phyloP scores from a whole-genome alignment of 2,797 vertebrate species.

The Hemibagrus guttatus region DNA sequence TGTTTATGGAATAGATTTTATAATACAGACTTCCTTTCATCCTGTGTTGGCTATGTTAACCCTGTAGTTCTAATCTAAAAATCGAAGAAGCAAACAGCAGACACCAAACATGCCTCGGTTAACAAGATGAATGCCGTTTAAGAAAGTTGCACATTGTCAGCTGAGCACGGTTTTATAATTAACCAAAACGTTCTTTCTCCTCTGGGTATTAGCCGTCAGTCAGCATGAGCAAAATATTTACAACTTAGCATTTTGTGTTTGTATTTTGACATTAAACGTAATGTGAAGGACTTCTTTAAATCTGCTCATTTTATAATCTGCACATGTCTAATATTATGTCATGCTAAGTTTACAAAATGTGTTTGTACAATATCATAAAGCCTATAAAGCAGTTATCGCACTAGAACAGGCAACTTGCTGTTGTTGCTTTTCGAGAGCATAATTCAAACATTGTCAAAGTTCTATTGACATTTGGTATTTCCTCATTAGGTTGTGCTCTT shows the following conservation, averaged over 20 bases:
- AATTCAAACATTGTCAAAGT: conserved; percentile 62
- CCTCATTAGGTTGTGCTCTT: conserved; percentile 56
- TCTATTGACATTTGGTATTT: conserved; percentile 57
- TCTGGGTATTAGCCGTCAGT: conserved; percentile 11
- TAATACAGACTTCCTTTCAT: background rate
- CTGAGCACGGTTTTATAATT: conserved; percentile 5
- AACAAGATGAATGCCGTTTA: background rate
- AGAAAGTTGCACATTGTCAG: conserved; percentile 31
- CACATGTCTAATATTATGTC: background rate
- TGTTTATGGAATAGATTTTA: background rate
- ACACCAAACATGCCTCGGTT: background rate
- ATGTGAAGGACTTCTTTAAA: conserved; percentile 20
- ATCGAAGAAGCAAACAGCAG: background rate
- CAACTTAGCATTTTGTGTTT: background rate
- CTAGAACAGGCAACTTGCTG: conserved; percentile 35
- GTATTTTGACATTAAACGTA: background rate
- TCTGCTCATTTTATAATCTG: conserved; percentile 23
- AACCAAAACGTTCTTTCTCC: background rate
- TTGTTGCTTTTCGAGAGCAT: conserved; percentile 53
- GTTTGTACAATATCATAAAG: conserved; percentile 44
- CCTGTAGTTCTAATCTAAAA: background rate
- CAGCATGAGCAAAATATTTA: conserved; percentile 1
- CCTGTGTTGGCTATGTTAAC: background rate
- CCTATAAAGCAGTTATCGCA: conserved; percentile 51
- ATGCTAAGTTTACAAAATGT: conserved; percentile 25